A percentile compares a stretch with the other conserved stretches of the same genome.
phyloP scores from a whole-genome alignment of 1,140 invertebrate species.

The Caenorhabditis briggsae region DNA sequence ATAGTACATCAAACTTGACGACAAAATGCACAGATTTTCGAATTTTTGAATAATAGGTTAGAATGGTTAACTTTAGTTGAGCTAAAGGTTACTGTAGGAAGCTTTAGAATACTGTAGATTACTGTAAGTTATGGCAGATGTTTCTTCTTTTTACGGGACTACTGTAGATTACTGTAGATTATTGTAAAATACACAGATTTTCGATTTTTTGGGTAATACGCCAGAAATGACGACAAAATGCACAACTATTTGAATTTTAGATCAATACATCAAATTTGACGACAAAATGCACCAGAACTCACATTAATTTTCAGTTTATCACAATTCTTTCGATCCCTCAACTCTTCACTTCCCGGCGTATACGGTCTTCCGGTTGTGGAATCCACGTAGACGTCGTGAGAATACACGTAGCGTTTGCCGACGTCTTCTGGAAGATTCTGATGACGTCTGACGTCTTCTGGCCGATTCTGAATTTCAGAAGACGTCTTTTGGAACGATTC shows the following conservation, averaged over 20 bases:
- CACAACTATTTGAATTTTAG: no score
- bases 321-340: slow-evolving; percentile 1
- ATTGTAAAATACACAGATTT: background rate
- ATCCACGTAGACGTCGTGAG: slow-evolving; percentile 34
- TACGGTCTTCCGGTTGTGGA: slow-evolving; percentile 7
- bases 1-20: no score
- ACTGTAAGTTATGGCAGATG: no score
- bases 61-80: no score
- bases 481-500: background rate
- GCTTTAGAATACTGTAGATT: no score
- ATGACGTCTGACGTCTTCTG: background rate
- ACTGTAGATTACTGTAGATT: background rate
- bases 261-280: no score
- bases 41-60: no score
- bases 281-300: background rate
- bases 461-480: background rate
- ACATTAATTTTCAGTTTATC: slow-evolving; percentile 40
- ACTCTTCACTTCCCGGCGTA: slow-evolving; percentile 35
- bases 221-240: no score
- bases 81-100: no score
- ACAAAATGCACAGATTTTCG: no score
- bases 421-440: background rate
- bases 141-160: no score
- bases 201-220: no score
- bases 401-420: slow-evolving; percentile 20